A percentile compares a stretch with the other conserved stretches of the same genome.
Conservation (phyloP, 2,888 invertebrate genomes). For the Heteromyza rotundicornis region DNA sequence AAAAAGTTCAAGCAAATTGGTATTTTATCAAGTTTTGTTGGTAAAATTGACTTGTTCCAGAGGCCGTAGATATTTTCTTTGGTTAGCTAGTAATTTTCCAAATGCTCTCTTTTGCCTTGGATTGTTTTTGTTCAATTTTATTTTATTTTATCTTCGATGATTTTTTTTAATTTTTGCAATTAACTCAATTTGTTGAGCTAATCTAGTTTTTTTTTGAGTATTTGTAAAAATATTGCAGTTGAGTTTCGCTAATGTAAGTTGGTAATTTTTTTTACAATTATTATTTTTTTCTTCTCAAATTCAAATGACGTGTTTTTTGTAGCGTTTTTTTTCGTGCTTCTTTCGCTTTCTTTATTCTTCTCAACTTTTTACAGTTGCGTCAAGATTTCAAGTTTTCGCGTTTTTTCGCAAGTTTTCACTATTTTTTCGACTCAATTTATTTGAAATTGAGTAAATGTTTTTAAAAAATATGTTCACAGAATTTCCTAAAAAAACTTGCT, state of each 20-base stretch:
- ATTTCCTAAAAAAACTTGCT: constrained; percentile 8
- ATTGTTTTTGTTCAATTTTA: background rate
- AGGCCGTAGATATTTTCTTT: too few relatives aligned
- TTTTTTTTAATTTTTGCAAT: too few relatives aligned
- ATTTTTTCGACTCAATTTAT: background rate
- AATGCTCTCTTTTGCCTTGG: background rate
- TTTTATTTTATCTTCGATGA: background rate
- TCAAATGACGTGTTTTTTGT: constrained; percentile 5
- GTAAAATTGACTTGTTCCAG: background rate
- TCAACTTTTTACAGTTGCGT: constrained; percentile 28
- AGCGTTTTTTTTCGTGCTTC: constrained; percentile 11
- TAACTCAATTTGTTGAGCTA: too few relatives aligned
- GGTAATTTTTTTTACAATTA: too few relatives aligned
- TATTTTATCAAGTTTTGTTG: too few relatives aligned
- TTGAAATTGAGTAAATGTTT: background rate
- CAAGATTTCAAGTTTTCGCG: constrained; percentile 16
- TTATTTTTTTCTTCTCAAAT: background rate
- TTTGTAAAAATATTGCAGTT: background rate
- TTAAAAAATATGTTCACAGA: constrained; percentile 1
- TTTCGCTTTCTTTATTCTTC: constrained; percentile 1
- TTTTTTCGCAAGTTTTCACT: background rate
- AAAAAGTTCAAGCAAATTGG: background rate
- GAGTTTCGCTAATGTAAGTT: constrained; percentile 1
- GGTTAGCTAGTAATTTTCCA: background rate
- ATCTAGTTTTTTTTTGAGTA: too few relatives aligned